Evolutionary conservation across 1,140 invertebrate genomes (phyloP).

Genomic region (Drosophila pandora): DNA sequence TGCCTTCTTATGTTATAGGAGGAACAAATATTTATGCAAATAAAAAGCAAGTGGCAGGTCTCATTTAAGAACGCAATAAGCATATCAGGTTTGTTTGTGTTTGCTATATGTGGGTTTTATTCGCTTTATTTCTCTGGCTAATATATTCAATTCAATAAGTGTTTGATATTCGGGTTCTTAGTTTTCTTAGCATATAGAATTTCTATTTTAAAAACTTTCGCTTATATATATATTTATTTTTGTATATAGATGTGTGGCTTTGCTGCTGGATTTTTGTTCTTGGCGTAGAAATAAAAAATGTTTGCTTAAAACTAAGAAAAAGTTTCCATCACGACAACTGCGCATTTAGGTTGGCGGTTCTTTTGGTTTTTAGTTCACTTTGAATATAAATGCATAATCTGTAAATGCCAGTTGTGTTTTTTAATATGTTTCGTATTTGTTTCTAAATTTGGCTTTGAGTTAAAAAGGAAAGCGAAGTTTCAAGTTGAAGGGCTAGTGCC

Average conservation of each 20-base stretch:
- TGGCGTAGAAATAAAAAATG: constrained; percentile 53
- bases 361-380: constrained; percentile 26
- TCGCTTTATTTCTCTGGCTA: constrained; percentile 62
- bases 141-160: constrained; percentile 61
- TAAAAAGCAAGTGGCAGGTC: constrained; percentile 7
- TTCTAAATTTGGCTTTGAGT: constrained; percentile 39
- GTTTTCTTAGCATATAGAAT: constrained; percentile 66
- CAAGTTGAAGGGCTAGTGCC: constrained; percentile 33
- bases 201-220: constrained; percentile 74
- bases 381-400: constrained; percentile 67
- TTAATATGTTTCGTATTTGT: constrained; percentile 16
- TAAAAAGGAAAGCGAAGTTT: constrained; percentile 38
- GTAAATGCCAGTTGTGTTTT: constrained; percentile 60
- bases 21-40: constrained; percentile 17
- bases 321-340: constrained; percentile 56
- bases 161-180: constrained; percentile 49
- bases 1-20: neutral
- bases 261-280: constrained; percentile 35
- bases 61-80: constrained; percentile 19
- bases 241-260: constrained; percentile 33
- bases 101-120: constrained; percentile 51
- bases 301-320: constrained; percentile 65
- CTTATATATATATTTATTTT: constrained; percentile 44
- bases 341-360: constrained; percentile 34
- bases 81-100: constrained; percentile 19